Base-by-base conservation (phyloP, 2,888 invertebrate species). In the Cephus sareptanus region DNA sequence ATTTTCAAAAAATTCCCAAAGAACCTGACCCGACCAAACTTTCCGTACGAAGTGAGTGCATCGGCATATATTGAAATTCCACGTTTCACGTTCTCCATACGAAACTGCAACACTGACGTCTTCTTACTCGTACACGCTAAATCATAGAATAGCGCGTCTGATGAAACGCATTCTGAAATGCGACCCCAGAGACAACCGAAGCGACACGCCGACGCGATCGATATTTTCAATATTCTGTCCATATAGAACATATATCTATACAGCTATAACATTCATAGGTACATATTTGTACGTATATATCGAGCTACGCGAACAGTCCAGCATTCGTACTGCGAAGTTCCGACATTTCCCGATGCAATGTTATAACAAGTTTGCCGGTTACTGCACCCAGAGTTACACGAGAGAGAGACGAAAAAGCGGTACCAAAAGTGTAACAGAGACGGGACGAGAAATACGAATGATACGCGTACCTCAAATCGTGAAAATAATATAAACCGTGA, bases 161-260 rank as follows among this genome's bases (percentile, higher is more conserved):
- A 87, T 85, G 86, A 87, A 87, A 87, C 83, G 82, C 85, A 87
- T 85, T 85, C 81, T 79, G 83, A 86, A 87, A 87, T 87, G 87
- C 77, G 83, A 84, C 87, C 82, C 86, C 69, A 11, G 87, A 83
- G 87, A 86, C 23, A 56, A 56, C 23, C 23, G 56, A 56, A 56
- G 23, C 56, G 56, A 56, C 56, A 56, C 23, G 56, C 56, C 56
- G 56, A 56, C 23, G 56, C 56, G 83, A 83, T 86, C 86, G 80
- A 86, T 85, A 86, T 83, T 81, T 83, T 79, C 83, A 80, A 87
- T 85, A 82, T 83, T 56, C 56, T 23, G 56, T 23, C 56, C 15
- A 23, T 9, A 56, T 1, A 23, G 56, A 56, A 56, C 23, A 9
- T 23, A 56, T 56, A 56, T 56, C 56, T 23, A 56, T 23, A 56